Percentiles rank a stretch among this genome's conserved stretches.
Conservation (phyloP, 1,140 invertebrate species). For the Araneus ventricosus region DNA sequence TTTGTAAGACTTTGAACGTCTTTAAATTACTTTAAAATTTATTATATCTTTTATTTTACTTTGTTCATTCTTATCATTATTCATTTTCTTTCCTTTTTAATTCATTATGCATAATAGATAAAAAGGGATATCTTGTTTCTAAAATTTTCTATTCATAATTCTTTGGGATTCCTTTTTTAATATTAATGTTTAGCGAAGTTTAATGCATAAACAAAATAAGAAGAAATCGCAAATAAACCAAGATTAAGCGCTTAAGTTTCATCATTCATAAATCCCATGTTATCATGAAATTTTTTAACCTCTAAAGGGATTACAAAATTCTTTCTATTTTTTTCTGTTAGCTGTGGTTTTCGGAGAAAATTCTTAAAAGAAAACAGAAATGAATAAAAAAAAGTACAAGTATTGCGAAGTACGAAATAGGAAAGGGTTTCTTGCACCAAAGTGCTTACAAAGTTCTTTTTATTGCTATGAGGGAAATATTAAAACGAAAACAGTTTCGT, state of each 20-base stretch:
- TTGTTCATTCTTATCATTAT: too few relatives aligned
- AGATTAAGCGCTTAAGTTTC: conserved; percentile 1
- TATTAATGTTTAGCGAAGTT: not conserved
- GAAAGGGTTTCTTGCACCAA: too few relatives aligned
- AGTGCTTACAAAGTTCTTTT: too few relatives aligned
- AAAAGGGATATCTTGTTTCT: not conserved
- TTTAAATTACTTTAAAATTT: not conserved
- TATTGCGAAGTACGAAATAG: not conserved
- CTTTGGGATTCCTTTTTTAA: not conserved
- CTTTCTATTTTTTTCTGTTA: not conserved
- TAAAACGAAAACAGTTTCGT: too few relatives aligned
- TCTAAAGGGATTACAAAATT: not conserved
- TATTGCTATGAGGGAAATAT: too few relatives aligned
- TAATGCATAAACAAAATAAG: not conserved
- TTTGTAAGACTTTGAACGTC: too few relatives aligned
- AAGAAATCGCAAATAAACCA: not conserved
- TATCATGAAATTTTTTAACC: too few relatives aligned
- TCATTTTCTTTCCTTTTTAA: too few relatives aligned
- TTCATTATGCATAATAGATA: not conserved
- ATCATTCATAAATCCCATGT: not conserved
- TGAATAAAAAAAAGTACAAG: not conserved
- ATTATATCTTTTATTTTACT: too few relatives aligned
- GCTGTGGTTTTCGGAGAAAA: not conserved
- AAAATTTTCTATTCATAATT: not conserved
- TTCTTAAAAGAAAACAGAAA: not conserved